Base-by-base conservation (phyloP, 1,140 invertebrate genomes). In the Arctopsyche grandis region DNA sequence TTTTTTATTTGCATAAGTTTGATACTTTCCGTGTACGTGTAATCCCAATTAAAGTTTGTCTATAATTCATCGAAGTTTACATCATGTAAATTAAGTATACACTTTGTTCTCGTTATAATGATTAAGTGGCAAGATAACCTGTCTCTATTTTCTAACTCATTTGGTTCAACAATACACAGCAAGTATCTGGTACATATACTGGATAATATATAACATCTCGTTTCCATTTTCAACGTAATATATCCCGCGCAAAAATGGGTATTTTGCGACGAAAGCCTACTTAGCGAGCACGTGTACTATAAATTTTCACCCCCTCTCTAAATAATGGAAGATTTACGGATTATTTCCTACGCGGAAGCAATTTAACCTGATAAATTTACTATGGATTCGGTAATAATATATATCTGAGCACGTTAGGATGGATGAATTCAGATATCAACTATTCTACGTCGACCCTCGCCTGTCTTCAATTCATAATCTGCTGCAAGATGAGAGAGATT, bases 251-350 rank as follows among this genome's bases (percentile, higher is more conserved):
- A 60, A 60, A 60, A 60, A 60, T 60, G 16, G 14, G 16, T 16
- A 9, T 19, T 60, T 60, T 21, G 56, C 56, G 29, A 60, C 56
- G 9, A 60, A 21, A 60, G 7, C 29, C 29, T 38, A 38, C 29
- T 38, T 38, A 38, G 29, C 29, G 3, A 38, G 29, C 29, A 38
- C 29, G 29, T 38, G 29, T 38, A 38, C 29, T 38, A 60, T 60
- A 60, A 60, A 60, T 60, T 60, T 60, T 19, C 56, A 21, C 56
- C 16, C 48, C 48, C 48, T 5, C 12, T 52, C 48, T 60, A 60
- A 60, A 60, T 60, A 60, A 60, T 60, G 56, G 56, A 60, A 60
- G 56, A 19, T 60, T 10, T 60, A 60, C 56, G 56, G 56, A 60
- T 60, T 60, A 60, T 60, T 60, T 60, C 56, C 56, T 19, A 10